Evolutionary conservation across 2,113 vertebrate genomes (phyloP).

Genomic region (Parotia lawesii): DNA sequence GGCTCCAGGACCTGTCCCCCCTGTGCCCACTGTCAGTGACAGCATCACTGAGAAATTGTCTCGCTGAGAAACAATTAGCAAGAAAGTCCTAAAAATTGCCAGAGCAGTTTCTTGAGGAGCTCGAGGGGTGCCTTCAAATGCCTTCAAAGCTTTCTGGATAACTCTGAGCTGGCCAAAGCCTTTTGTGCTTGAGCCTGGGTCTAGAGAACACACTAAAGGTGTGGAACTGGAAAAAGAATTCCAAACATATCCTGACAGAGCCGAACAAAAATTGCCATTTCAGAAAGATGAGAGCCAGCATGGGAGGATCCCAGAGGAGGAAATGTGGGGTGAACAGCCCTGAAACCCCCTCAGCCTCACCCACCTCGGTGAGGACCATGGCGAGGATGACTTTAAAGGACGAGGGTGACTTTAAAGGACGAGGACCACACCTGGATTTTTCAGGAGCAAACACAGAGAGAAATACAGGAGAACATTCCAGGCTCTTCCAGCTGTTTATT

Average conservation of each 20-base stretch:
- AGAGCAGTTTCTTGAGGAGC: neutral
- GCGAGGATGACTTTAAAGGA: neutral
- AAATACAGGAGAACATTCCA: accelerated
- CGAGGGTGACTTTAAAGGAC: neutral
- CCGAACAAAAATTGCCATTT: neutral
- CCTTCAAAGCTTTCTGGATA: neutral
- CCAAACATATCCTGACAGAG: neutral
- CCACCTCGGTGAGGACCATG: neutral
- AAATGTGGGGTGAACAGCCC: neutral
- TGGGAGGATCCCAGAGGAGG: neutral
- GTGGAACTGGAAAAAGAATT: neutral
- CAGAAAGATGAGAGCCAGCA: neutral
- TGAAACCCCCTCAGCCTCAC: neutral
- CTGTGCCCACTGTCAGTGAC: neutral
- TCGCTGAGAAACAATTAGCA: neutral
- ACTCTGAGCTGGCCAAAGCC: neutral
- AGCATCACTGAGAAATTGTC: neutral
- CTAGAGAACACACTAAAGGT: neutral
- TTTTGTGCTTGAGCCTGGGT: neutral
- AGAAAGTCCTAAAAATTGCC: neutral
- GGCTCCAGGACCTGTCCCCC: neutral
- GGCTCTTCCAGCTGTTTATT: neutral
- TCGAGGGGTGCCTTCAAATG: neutral
- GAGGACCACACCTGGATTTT: neutral
- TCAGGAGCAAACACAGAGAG: neutral